phyloP scores from a whole-genome alignment of 2,888 invertebrate genomes.

The Leptothorax acervorum region DNA sequence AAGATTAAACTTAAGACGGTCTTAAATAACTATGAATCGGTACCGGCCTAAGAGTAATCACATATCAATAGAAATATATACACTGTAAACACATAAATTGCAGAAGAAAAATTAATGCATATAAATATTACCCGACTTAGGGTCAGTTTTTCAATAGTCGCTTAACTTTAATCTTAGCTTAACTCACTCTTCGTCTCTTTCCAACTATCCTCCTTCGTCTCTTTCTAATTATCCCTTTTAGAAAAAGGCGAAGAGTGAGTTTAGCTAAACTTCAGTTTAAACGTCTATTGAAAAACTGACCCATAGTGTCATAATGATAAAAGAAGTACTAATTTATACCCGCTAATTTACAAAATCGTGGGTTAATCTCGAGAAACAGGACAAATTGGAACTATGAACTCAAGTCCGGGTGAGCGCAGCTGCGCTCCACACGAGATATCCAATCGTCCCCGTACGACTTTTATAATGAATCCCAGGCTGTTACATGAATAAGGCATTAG shows the following conservation, averaged over 20 bases:
- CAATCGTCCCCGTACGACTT: constrained; percentile 36
- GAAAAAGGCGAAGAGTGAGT: no score
- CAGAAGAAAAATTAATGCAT: neutral
- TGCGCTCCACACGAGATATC: constrained; percentile 24
- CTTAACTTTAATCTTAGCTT: no score
- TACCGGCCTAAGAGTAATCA: neutral
- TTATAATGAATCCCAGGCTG: constrained; percentile 51
- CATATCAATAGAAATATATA: neutral
- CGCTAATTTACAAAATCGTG: neutral
- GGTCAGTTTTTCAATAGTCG: no score
- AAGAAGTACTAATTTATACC: neutral
- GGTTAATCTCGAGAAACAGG: constrained; percentile 1
- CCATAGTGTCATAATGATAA: neutral
- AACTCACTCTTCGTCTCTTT: no score
- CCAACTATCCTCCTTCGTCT: no score
- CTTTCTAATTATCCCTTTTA: no score
- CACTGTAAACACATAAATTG: neutral
- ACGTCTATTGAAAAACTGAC: no score
- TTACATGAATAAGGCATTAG: constrained; percentile 50
- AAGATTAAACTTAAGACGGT: no score
- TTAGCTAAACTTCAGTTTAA: no score
- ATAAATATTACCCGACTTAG: neutral
- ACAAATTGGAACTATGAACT: constrained; percentile 7
- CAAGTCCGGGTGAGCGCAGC: constrained; percentile 19
- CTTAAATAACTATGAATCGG: no score